Base-by-base conservation (phyloP, 1,140 invertebrate species). In the Caenorhabditis remanei region DNA sequence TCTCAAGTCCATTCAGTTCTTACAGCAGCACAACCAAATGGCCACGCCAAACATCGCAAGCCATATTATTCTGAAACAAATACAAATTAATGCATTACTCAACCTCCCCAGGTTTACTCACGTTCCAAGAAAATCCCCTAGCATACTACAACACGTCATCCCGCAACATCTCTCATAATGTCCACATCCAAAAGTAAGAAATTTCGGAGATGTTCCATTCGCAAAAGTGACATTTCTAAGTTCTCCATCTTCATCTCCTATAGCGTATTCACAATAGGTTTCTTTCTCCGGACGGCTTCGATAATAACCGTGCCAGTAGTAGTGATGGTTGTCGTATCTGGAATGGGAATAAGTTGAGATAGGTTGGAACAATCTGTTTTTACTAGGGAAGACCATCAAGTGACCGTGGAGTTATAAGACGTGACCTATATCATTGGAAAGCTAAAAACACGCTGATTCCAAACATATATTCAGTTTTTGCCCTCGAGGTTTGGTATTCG, bases 301-400 rank as follows among this genome's bases (percentile, higher is more conserved):
- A 3, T 71, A 71, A 8, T 71, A 43, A 0, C 65, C 65, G 24
- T 43, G 41, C 65, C 65, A 71, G 19, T 43, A 71, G 16, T 71
- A 71, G 16, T 71, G 19, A 46, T 71, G 65, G 19, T 71, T 71
- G n/a, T 71, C 41, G 19, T 71, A 46, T 43, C 65, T 71, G 65
- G 8, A 71, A 32, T 32, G 32, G 1, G 2, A 32, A 32, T 0
- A 32, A 32, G 32, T 32, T 32, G 32, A 32, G 32, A 32, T 32
- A 32, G 32, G 2, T 32, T 32, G 0, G 32, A 32, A 32, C 32
- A 32, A 32, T 32, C 32, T 32, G 32, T n/a, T n/a, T n/a, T n/a
- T n/a, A n/a, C 9, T 53, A 53, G 50, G 0, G 50, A 16, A 4
- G 9, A 4, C 1, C 16, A 5, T 1, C 14, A 58, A 11, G n/a